Conservation (phyloP, 2,113 vertebrate species). For the Porphyrio hochstetteri region DNA sequence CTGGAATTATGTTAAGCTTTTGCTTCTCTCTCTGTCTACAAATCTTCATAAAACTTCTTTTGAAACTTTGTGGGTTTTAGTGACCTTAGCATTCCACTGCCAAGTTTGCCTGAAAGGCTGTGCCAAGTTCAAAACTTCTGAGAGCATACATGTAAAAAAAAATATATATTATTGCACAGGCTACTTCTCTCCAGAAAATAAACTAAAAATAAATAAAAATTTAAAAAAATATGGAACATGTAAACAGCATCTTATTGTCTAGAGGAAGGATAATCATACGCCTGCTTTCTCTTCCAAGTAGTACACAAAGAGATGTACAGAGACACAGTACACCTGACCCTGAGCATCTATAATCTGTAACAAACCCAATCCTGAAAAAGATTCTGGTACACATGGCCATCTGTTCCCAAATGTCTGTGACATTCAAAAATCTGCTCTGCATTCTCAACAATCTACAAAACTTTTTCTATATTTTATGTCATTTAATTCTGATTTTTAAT, state of each 20-base stretch:
- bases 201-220: not conserved
- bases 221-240: not conserved
- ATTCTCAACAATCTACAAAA: conserved; percentile 27
- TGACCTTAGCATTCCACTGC: not conserved
- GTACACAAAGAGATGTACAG: not conserved
- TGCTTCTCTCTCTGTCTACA: not conserved
- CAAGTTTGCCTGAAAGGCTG: not conserved
- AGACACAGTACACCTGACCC: not conserved
- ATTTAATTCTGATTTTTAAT: not conserved
- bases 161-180: not conserved
- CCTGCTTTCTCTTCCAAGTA: not conserved
- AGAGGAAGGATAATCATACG: not conserved
- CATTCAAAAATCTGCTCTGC: not conserved
- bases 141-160: not conserved
- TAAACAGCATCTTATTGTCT: not conserved
- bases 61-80: not conserved
- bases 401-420: conserved; percentile 34
- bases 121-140: not conserved
- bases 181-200: not conserved
- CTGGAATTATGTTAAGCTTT: not conserved
- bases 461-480: not conserved
- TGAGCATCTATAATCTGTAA: conserved; percentile 18
- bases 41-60: not conserved
- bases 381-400: conserved; percentile 8
- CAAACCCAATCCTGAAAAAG: not conserved